Conservation (phyloP, 2,797 vertebrate genomes). For the Ataeniobius toweri region DNA sequence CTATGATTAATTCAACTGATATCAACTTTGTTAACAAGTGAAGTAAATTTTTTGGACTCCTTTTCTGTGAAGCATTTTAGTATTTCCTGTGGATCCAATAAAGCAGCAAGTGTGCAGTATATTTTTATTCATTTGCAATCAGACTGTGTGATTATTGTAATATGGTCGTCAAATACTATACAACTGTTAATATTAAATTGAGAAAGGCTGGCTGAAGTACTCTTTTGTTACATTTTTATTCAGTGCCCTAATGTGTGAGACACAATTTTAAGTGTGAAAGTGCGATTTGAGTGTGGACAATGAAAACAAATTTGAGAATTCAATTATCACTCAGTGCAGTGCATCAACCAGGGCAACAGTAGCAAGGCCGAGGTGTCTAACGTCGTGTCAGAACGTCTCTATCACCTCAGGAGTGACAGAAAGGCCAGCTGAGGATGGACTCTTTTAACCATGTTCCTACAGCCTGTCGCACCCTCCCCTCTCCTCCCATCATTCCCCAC, state of each 20-base stretch:
- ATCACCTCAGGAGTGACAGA: slow-evolving; percentile 77
- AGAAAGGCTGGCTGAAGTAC: slow-evolving; percentile 26
- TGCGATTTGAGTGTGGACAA: slow-evolving; percentile 16
- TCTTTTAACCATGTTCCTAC: slow-evolving; percentile 87
- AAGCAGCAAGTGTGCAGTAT: neutral
- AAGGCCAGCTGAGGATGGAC: slow-evolving; percentile 87
- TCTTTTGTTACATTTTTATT: slow-evolving; percentile 56
- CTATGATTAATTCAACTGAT: neutral
- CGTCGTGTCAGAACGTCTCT: slow-evolving; percentile 70
- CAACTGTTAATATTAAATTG: slow-evolving; percentile 27
- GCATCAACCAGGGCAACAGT: slow-evolving; percentile 49
- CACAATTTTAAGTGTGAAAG: slow-evolving; percentile 49
- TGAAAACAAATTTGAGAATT: slow-evolving; percentile 66
- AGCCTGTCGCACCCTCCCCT: slow-evolving; percentile 77
- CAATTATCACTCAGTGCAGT: slow-evolving; percentile 62
- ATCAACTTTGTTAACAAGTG: neutral
- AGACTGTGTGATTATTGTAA: slow-evolving; percentile 3
- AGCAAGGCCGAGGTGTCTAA: slow-evolving; percentile 58
- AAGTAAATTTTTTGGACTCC: neutral
- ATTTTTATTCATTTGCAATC: slow-evolving; percentile 10
- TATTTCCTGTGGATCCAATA: too few relatives aligned
- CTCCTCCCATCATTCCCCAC: slow-evolving; percentile 79
- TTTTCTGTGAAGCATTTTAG: neutral
- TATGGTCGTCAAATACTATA: neutral
- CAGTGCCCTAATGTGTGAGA: slow-evolving; percentile 44